phyloP scores from a whole-genome alignment of 2,797 vertebrate genomes.

The Labeo calbasu region DNA sequence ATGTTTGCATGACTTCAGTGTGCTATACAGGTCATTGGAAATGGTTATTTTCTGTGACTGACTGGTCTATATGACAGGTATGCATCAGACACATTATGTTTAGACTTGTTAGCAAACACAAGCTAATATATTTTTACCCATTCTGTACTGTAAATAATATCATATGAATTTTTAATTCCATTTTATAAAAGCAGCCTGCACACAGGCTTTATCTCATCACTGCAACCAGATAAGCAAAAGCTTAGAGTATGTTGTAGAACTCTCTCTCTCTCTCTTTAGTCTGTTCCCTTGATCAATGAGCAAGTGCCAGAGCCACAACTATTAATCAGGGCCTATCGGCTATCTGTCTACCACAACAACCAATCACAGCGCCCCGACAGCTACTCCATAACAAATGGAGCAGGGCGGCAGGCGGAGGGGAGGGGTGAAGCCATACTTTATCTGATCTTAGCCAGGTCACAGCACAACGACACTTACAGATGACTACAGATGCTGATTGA shows the following conservation, averaged over 20 bases:
- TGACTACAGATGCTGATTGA: slow-evolving; percentile 66
- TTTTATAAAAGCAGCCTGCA: slow-evolving; percentile 10
- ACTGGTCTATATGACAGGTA: background rate
- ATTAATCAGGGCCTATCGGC: slow-evolving; percentile 86
- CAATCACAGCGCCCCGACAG: slow-evolving; percentile 81
- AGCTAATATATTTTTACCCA: background rate
- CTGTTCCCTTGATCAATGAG: slow-evolving; percentile 84
- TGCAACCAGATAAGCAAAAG: slow-evolving; percentile 41
- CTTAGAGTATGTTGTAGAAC: slow-evolving; percentile 25
- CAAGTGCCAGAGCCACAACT: slow-evolving; percentile 81
- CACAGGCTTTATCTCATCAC: slow-evolving; percentile 21
- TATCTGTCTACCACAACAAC: slow-evolving; percentile 82
- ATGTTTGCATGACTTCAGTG: background rate
- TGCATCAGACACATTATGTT: background rate
- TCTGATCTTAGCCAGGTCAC: slow-evolving; percentile 77
- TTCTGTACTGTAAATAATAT: background rate
- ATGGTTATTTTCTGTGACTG: too few species aligned
- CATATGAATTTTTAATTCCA: background rate
- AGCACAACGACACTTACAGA: slow-evolving; percentile 70
- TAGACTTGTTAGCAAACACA: background rate
- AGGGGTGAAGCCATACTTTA: slow-evolving; percentile 71
- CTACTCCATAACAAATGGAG: slow-evolving; percentile 82
- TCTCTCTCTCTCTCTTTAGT: slow-evolving; percentile 54
- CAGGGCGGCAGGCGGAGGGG: slow-evolving; percentile 53
- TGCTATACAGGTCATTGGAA: background rate